Conservation (phyloP, 2,797 vertebrate genomes). For the Sarcophilus harrisii region DNA sequence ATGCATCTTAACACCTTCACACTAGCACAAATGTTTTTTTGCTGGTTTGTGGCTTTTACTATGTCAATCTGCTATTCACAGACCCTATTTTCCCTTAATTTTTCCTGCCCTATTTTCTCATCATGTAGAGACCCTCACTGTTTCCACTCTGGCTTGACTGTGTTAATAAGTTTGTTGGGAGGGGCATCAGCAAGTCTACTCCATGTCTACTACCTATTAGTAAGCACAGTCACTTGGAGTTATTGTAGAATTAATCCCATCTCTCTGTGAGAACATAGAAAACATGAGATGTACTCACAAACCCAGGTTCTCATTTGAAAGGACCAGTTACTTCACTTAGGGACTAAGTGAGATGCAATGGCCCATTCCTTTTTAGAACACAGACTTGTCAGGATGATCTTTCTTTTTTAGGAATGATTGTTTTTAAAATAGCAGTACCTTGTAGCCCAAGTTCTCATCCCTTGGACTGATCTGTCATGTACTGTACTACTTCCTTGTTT, state of each 20-base stretch:
- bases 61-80: background rate
- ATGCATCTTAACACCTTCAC: background rate
- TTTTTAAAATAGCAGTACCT: background rate
- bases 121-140: slow-evolving; percentile 16
- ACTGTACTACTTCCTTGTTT: background rate
- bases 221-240: background rate
- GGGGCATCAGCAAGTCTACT: background rate
- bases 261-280: background rate
- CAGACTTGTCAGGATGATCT: background rate
- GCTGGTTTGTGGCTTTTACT: background rate
- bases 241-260: background rate
- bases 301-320: background rate
- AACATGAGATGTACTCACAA: background rate
- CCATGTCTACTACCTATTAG: background rate
- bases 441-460: background rate
- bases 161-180: background rate
- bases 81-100: background rate
- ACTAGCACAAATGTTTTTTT: background rate
- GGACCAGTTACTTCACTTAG: background rate
- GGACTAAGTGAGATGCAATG: background rate
- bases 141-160: background rate
- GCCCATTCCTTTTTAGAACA: background rate
- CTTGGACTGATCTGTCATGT: background rate
- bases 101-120: background rate
- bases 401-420: background rate